Conservation (phyloP, 2,797 vertebrate genomes). For the Glossophaga mutica region DNA sequence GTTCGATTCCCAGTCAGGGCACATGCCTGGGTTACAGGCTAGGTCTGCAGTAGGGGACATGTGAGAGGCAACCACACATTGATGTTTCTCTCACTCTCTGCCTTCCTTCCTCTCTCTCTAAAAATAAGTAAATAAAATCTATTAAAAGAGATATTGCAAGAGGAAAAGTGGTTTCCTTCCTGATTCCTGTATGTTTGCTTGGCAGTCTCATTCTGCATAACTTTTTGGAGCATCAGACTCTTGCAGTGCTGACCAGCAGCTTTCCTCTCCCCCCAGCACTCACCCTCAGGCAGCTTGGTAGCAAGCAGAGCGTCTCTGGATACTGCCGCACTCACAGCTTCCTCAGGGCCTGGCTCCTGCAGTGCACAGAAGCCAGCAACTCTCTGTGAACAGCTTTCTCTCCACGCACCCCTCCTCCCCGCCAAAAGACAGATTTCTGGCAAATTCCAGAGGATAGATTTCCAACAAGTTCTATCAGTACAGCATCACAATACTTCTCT, state of each 20-base stretch:
- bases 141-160: neutral
- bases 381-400: neutral
- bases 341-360: neutral
- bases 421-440: neutral
- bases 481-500: constrained; percentile 22
- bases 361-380: neutral
- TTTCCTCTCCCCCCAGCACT: neutral
- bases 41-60: too few relatives aligned
- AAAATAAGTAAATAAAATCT: too few relatives aligned
- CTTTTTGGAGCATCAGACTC: neutral
- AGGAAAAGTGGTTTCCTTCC: constrained; percentile 11
- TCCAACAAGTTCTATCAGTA: neutral
- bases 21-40: too few relatives aligned
- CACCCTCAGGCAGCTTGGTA: neutral
- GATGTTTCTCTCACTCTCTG: too few relatives aligned
- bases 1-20: too few relatives aligned
- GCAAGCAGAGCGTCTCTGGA: neutral
- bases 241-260: neutral
- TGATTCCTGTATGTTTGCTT: neutral
- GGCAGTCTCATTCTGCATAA: neutral
- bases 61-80: too few relatives aligned
- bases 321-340: neutral
- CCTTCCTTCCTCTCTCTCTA: too few relatives aligned
- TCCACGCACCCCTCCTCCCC: too few relatives aligned
- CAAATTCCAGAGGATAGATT: neutral